Conservation (phyloP, 2,113 vertebrate genomes). For the Hyperopisus bebe region DNA sequence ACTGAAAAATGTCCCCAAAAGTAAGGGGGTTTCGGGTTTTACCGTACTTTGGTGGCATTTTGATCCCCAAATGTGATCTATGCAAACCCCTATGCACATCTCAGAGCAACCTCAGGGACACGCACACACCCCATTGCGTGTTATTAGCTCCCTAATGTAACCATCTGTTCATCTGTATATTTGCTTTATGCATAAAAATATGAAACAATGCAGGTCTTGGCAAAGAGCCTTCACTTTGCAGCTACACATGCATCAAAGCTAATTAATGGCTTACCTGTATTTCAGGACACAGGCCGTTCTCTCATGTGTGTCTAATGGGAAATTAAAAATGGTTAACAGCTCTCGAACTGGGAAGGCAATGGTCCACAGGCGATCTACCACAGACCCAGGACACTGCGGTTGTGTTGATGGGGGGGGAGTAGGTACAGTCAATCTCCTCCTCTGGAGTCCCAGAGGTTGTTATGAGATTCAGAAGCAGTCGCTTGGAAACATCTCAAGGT, state of each 20-base stretch:
- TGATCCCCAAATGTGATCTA: no score
- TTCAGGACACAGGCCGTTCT: conserved; percentile 47
- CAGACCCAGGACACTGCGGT: neutral
- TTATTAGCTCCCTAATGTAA: conserved; percentile 52
- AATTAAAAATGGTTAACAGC: conserved; percentile 66
- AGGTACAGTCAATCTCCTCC: neutral
- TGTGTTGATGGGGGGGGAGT: neutral
- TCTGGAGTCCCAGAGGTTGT: conserved; percentile 29
- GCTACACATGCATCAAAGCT: conserved; percentile 55
- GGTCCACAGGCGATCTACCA: neutral
- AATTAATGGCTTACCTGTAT: conserved; percentile 66
- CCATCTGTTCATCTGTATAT: conserved; percentile 56
- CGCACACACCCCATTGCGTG: conserved; percentile 19
- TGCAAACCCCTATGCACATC: neutral
- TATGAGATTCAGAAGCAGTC: conserved; percentile 33
- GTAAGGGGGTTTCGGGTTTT: no score
- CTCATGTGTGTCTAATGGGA: conserved; percentile 58
- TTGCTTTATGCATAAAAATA: conserved; percentile 54
- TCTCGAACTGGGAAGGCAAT: conserved; percentile 46
- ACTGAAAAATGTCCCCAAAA: no score
- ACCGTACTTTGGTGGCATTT: no score
- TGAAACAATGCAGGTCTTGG: conserved; percentile 54
- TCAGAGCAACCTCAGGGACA: conserved; percentile 33
- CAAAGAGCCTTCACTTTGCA: conserved; percentile 45
- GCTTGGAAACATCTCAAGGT: conserved; percentile 26